phyloP scores from a whole-genome alignment of 2,797 vertebrate species.

The Neopelma chrysocephalum region DNA sequence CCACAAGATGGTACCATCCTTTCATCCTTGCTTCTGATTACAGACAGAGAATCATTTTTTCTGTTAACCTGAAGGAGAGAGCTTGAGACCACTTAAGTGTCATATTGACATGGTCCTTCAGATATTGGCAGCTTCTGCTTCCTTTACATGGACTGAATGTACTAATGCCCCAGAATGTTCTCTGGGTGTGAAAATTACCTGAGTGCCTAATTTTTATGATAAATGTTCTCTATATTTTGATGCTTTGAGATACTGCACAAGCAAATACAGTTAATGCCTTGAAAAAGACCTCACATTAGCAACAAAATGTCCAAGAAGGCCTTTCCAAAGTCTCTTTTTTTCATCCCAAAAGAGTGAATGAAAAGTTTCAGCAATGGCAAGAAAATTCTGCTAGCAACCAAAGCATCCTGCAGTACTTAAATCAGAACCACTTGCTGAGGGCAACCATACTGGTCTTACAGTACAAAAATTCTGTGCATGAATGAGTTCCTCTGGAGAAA shows the following conservation, averaged over 20 bases:
- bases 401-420: not conserved
- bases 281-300: not conserved
- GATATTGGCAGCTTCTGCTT: not conserved
- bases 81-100: not conserved
- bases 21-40: not conserved
- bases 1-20: not conserved
- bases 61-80: not conserved
- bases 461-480: not conserved
- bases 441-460: not conserved
- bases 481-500: not conserved
- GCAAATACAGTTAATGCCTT: not conserved
- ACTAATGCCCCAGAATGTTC: not conserved
- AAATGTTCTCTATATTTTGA: not conserved
- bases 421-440: not conserved
- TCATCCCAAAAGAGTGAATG: not conserved
- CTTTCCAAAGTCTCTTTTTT: not conserved
- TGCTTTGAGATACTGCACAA: not conserved
- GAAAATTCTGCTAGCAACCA: not conserved
- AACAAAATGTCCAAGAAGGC: not conserved
- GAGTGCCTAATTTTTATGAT: not conserved
- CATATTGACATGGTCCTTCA: not conserved
- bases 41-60: not conserved
- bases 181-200: not conserved
- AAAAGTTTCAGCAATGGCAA: not conserved
- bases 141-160: not conserved